Evolutionary conservation across 92 coral and sea anemone species (phyloP).

Genomic region (Actinostola sp.): DNA sequence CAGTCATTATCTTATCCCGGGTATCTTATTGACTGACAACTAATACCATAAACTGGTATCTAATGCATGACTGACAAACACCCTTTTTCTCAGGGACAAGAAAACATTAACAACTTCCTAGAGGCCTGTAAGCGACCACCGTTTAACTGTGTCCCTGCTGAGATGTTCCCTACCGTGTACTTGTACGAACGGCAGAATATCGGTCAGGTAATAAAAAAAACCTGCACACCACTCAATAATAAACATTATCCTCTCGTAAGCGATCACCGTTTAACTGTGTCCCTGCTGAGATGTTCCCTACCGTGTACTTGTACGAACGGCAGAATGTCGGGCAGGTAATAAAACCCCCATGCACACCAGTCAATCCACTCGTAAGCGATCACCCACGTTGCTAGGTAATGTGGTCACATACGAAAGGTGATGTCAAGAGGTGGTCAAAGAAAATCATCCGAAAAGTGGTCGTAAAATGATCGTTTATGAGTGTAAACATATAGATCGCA

Average conservation of each 20-base stretch:
- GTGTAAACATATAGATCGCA: too few species aligned
- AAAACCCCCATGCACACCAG: not conserved
- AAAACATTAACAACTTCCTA: conserved; percentile 36
- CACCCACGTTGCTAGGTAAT: too few species aligned
- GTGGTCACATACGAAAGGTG: too few species aligned
- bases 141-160: conserved; percentile 28
- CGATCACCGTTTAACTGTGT: conserved; percentile 34
- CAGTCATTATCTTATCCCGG: not conserved
- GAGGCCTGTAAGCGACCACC: conserved; percentile 31
- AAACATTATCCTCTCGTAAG: too few species aligned
- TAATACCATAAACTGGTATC: not conserved
- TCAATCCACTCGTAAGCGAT: too few species aligned
- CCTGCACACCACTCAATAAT: too few species aligned
- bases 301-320: conserved; percentile 35
- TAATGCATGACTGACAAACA: not conserved
- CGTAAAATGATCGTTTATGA: too few species aligned
- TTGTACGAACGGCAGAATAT: conserved; percentile 36
- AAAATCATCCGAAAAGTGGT: too few species aligned
- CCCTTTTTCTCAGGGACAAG: conserved; percentile 35
- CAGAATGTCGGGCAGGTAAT: conserved; percentile 6
- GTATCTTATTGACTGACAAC: not conserved
- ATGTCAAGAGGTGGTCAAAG: too few species aligned
- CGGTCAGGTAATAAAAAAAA: conserved; percentile 42
- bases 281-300: conserved; percentile 25
- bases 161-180: conserved; percentile 36